These are phyloP conservation scores for Heliconius charithonia DNA, from an alignment of 2,888 invertebrate genomes.

Conservation along the genomic window DNA sequence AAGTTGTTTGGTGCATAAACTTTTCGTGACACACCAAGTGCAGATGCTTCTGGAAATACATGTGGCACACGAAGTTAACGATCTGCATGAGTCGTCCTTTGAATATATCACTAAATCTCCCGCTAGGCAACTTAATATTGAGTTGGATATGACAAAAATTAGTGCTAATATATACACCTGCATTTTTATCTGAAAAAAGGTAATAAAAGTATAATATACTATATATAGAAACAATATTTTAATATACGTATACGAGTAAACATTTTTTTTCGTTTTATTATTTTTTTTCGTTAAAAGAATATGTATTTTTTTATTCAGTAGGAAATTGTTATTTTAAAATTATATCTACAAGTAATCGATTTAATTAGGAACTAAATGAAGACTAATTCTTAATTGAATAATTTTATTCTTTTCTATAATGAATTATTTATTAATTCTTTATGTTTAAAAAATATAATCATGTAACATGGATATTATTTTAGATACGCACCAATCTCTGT, in stretches of 20 bases:
- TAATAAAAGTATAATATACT: no score
- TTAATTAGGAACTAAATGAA: no score
- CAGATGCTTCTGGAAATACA: constrained; percentile 64
- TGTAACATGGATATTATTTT: background rate
- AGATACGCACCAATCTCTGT: background rate
- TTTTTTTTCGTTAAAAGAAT: no score
- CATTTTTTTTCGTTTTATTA: no score
- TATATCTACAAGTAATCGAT: no score
- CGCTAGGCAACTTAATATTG: constrained; percentile 40
- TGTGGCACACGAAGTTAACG: constrained; percentile 60
- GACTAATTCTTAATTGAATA: no score
- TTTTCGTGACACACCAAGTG: constrained; percentile 72
- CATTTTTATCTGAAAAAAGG: constrained; percentile 32
- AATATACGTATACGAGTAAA: no score
- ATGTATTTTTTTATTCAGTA: no score
- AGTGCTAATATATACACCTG: constrained; percentile 11
- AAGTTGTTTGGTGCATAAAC: constrained; percentile 66
- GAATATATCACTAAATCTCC: constrained; percentile 44
- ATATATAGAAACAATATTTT: no score
- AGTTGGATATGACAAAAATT: constrained; percentile 27
- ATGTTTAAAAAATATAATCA: background rate
- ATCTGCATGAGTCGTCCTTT: constrained; percentile 49
- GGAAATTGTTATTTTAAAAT: no score
- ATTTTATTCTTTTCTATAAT: no score
- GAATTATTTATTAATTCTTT: no score